Base-by-base conservation (phyloP, 2,113 vertebrate genomes). In the Herpailurus yagouaroundi region DNA sequence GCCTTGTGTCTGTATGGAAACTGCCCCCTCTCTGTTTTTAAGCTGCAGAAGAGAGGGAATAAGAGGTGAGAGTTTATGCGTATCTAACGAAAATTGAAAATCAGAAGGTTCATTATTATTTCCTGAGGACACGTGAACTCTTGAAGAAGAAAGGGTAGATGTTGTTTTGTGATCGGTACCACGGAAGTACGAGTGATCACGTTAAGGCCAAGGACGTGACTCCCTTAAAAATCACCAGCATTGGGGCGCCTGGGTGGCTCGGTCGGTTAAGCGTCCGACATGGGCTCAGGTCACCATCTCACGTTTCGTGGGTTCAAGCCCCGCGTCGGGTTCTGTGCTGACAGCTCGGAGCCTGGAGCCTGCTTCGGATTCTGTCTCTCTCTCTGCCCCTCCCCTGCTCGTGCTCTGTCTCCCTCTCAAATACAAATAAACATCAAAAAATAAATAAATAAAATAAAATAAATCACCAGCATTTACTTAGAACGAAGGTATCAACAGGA, bases 181-280 rank as follows among this genome's bases (percentile, higher is more conserved):
- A 38, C 48, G n/a, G 48, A 96, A 95, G 29, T 19, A 74, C 95
- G 81, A 36, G 21, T 69, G 41, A 80, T 52, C 15, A 57, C 73
- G 97, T 95, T 36, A 94, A 89, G 96, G 52, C 16, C 97, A 97
- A 4, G 31, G 76, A 41, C 41, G 29, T 33, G 16, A n/a, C 33
- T 33, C 29, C 19, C 31, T 45, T 57, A 91, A 69, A 88, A 80
- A 64, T 66, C 71, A 90, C 50, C 68, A 50, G 81, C 57, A 66
- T 66, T 50, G 57, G 21, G 21, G 57, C 7, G 19, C 57, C 57
- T 60, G 57, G 57, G 57, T 60, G 57, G 57, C 57, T 60, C 21
- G 9, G 57, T 60, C 7, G 57, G 57, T 60, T 60, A 55, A 60
- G 57, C 3, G 7, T 23, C 57, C 19, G 57, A 60, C 57, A 9